phyloP scores from a whole-genome alignment of 2,888 invertebrate species.

The Mamestra brassicae region DNA sequence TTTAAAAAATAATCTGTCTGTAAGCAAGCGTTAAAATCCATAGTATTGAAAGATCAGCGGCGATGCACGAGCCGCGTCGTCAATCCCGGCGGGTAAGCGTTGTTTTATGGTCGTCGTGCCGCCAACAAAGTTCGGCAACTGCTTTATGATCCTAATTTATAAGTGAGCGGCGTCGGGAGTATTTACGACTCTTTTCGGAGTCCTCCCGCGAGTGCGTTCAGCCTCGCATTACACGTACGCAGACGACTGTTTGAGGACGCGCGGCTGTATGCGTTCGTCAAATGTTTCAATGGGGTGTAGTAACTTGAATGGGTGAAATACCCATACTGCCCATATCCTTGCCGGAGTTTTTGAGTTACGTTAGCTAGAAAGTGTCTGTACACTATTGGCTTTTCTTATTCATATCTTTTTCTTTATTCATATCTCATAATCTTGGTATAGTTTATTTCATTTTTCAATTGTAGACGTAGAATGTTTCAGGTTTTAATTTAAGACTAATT shows the following conservation, averaged over 20 bases:
- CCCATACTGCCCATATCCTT: not conserved
- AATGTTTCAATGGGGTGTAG: slow-evolving; percentile 32
- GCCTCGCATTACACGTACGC: slow-evolving; percentile 64
- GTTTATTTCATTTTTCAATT: not conserved
- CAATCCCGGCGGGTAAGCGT: slow-evolving; percentile 83
- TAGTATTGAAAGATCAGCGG: slow-evolving; percentile 84
- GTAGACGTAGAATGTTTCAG: not conserved
- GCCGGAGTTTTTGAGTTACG: not conserved
- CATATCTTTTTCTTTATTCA: not conserved
- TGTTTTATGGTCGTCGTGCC: slow-evolving; percentile 89
- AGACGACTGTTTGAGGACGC: slow-evolving; percentile 40
- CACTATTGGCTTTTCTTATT: not conserved
- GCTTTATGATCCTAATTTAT: slow-evolving; percentile 91
- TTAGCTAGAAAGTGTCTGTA: not conserved
- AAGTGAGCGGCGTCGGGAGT: slow-evolving; percentile 89
- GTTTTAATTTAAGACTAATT: not conserved
- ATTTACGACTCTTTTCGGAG: slow-evolving; percentile 88
- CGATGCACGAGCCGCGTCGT: slow-evolving; percentile 71
- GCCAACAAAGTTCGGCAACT: slow-evolving; percentile 90
- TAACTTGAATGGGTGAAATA: not conserved
- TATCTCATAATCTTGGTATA: not conserved
- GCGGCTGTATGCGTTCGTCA: slow-evolving; percentile 27
- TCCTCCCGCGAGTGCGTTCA: slow-evolving; percentile 87
- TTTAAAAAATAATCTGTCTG: slow-evolving; percentile 42
- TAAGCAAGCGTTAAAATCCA: slow-evolving; percentile 67